Conservation (phyloP, 2,113 vertebrate species). For the pig (Sus scrofa) region DNA sequence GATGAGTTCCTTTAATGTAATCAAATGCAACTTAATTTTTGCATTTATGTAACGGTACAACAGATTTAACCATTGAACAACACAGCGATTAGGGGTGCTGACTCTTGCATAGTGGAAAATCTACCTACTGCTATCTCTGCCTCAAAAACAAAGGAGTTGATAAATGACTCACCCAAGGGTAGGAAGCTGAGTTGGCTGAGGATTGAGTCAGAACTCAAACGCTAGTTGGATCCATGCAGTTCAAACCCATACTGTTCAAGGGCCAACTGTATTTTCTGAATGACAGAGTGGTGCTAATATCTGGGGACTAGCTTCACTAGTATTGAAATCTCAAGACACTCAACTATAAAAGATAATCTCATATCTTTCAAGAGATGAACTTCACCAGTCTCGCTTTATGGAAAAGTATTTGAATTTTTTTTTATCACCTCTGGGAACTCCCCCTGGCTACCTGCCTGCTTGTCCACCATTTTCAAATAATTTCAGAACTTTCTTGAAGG, state of each 20-base stretch:
- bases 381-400: background rate
- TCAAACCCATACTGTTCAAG: no score
- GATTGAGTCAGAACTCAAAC: no score
- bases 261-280: background rate
- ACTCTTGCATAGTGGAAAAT: background rate
- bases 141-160: background rate
- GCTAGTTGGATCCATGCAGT: no score
- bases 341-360: background rate
- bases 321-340: background rate
- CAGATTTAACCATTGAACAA: background rate
- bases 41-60: background rate
- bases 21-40: background rate
- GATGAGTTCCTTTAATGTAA: background rate
- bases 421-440: background rate
- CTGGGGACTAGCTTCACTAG: background rate
- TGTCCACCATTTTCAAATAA: background rate
- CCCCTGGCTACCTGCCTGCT: background rate
- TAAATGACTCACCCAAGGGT: background rate
- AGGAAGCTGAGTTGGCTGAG: no score
- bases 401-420: background rate
- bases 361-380: background rate
- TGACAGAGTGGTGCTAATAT: no score
- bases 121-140: background rate
- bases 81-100: background rate
- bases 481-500: background rate